A percentile compares a stretch with the other conserved stretches of the same genome.
Evolutionary conservation across 2,797 vertebrate genomes (phyloP).

Genomic region (Leuciscus waleckii): DNA sequence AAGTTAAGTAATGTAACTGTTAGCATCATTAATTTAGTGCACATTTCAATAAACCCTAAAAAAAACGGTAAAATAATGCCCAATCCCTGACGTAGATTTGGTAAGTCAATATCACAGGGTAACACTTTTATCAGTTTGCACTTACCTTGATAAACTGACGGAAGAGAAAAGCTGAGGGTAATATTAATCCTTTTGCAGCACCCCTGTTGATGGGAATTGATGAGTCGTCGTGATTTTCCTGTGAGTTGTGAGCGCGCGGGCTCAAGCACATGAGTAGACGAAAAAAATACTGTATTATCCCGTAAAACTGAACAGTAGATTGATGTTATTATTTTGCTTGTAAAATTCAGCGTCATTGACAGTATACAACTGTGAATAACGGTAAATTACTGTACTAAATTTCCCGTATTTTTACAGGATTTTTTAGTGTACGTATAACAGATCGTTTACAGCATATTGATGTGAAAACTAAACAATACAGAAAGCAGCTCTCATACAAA

Average conservation of each 20-base stretch:
- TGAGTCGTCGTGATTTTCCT: background rate
- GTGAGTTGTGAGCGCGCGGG: background rate
- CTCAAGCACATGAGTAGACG: background rate
- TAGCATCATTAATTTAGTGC: background rate
- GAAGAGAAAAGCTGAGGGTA: background rate
- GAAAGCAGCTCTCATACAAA: too few relatives aligned
- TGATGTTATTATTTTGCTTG: background rate
- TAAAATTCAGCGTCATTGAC: background rate
- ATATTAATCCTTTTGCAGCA: background rate
- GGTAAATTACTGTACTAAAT: background rate
- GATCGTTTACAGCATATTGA: too few relatives aligned
- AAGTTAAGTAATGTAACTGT: too few relatives aligned
- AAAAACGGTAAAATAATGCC: too few relatives aligned
- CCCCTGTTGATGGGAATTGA: background rate
- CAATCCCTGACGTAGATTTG: too few relatives aligned
- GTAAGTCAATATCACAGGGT: background rate
- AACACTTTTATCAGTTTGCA: background rate
- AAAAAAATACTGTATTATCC: constrained; percentile 2
- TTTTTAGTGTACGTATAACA: background rate
- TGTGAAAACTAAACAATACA: too few relatives aligned
- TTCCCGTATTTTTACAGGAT: background rate
- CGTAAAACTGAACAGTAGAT: background rate
- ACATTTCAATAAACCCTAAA: background rate
- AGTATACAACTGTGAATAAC: background rate
- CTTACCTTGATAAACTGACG: background rate